Evolutionary conservation across 2,888 invertebrate species (phyloP).

Genomic region (Heliconius sara): DNA sequence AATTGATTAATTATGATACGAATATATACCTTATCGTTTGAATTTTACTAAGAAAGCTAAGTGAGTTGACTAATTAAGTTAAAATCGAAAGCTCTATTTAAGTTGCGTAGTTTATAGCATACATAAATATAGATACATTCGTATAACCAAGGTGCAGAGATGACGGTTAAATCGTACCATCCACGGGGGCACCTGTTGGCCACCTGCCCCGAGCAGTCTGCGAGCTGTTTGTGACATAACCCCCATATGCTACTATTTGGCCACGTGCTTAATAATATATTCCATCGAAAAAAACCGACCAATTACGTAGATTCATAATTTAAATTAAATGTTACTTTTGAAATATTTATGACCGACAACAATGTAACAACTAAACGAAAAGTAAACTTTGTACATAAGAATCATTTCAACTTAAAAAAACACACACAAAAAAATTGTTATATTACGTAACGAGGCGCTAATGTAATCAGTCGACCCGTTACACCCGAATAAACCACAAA

Average conservation of each 20-base stretch:
- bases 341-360: neutral
- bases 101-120: slow-evolving; percentile 3
- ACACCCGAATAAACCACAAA: slow-evolving; percentile 28
- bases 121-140: slow-evolving; percentile 5
- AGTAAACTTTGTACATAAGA: neutral
- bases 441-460: slow-evolving; percentile 25
- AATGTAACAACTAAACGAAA: neutral
- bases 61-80: neutral
- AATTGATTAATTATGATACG: neutral
- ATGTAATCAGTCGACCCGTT: slow-evolving; percentile 30
- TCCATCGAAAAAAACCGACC: neutral
- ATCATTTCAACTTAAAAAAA: neutral
- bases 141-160: slow-evolving; percentile 24
- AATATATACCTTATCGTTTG: neutral
- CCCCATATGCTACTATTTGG: slow-evolving; percentile 39
- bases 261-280: slow-evolving; percentile 33
- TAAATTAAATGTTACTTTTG: neutral
- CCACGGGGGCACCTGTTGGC: slow-evolving; percentile 42
- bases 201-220: slow-evolving; percentile 38
- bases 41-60: neutral
- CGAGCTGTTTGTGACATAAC: slow-evolving; percentile 26
- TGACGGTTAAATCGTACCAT: slow-evolving; percentile 38
- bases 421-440: neutral
- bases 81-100: slow-evolving; percentile 2
- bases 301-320: neutral